phyloP scores from a whole-genome alignment of 2,888 invertebrate species.

The Heliconius ethilla region DNA sequence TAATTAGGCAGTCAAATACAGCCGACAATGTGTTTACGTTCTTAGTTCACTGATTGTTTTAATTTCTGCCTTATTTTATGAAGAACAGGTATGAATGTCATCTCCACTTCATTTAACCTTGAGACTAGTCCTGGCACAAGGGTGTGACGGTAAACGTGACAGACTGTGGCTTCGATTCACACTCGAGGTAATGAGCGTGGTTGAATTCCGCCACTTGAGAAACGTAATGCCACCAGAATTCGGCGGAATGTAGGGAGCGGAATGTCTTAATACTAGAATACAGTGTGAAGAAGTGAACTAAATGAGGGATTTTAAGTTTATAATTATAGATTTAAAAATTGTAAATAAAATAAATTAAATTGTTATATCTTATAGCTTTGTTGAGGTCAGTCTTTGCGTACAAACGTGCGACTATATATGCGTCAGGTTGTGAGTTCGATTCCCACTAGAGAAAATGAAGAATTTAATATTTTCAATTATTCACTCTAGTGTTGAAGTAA shows the following conservation, averaged over 20 bases:
- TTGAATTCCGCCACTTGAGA: no score
- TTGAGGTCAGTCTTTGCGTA: neutral
- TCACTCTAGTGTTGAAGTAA: neutral
- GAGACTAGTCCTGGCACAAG: no score
- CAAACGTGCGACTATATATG: neutral
- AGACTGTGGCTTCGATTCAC: no score
- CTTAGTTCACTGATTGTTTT: slow-evolving; percentile 11
- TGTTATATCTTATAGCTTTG: neutral
- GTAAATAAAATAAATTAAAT: neutral
- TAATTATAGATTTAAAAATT: neutral
- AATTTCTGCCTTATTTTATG: neutral
- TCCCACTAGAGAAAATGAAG: neutral
- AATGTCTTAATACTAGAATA: no score
- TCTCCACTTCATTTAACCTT: no score
- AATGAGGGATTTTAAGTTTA: no score
- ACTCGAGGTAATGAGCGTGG: no score
- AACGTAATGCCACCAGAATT: no score
- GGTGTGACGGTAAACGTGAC: no score
- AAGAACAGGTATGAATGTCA: neutral
- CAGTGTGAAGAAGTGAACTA: no score
- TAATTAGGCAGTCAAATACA: slow-evolving; percentile 60
- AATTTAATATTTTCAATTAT: neutral
- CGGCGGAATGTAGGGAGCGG: no score
- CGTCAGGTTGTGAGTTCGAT: neutral
- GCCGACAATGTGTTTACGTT: slow-evolving; percentile 1